Percentiles rank a stretch among this genome's conserved stretches.
Conservation (phyloP, 1,140 invertebrate genomes). For the Bombyx mandarina region DNA sequence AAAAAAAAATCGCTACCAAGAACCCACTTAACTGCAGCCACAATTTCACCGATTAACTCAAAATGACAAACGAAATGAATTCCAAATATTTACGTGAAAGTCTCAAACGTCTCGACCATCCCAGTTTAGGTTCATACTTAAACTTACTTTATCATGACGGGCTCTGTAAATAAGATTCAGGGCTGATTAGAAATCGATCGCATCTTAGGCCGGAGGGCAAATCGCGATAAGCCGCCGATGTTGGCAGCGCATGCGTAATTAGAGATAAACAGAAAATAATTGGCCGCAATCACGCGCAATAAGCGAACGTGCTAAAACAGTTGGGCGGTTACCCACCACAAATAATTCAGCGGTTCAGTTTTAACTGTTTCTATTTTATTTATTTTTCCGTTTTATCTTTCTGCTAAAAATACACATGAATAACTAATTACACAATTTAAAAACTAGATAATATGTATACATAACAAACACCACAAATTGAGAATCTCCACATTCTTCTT, state of each 20-base stretch:
- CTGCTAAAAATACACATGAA: too few species aligned
- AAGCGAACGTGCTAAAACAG: slow-evolving; percentile 38
- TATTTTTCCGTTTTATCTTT: too few species aligned
- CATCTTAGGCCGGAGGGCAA: slow-evolving; percentile 67
- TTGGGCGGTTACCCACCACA: too few species aligned
- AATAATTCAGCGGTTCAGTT: too few species aligned
- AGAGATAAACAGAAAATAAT: slow-evolving; percentile 71
- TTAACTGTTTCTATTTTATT: too few species aligned
- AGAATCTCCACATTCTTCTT: too few species aligned
- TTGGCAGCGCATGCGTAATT: slow-evolving; percentile 67
- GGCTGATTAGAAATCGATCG: slow-evolving; percentile 61
- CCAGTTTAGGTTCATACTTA: slow-evolving; percentile 31
- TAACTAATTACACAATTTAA: too few species aligned
- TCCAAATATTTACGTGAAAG: slow-evolving; percentile 20
- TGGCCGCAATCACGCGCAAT: slow-evolving; percentile 62
- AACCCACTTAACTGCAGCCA: slow-evolving; percentile 18
- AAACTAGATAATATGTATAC: too few species aligned
- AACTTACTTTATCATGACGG: slow-evolving; percentile 19
- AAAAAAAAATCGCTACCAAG: slow-evolving; percentile 16
- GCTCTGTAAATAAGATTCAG: slow-evolving; percentile 25
- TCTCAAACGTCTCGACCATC: slow-evolving; percentile 3
- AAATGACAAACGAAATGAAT: slow-evolving; percentile 23
- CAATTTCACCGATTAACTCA: slow-evolving; percentile 22
- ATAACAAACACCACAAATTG: too few species aligned
- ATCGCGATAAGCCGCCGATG: slow-evolving; percentile 53